Evolutionary conservation across 2,888 invertebrate genomes (phyloP).

Genomic region (Diadegma fenestrale): DNA sequence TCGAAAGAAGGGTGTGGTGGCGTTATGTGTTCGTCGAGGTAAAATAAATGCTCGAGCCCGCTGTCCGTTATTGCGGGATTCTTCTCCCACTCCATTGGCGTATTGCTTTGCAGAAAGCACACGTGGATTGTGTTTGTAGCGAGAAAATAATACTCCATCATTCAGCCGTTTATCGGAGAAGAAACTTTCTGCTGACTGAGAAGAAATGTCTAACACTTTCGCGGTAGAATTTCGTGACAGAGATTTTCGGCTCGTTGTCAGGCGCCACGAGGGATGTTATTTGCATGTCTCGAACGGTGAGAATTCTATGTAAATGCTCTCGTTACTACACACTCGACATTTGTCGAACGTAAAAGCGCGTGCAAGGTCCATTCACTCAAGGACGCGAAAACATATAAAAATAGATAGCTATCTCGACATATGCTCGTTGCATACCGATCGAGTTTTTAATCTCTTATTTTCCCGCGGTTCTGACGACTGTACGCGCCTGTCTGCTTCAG

Average conservation of each 20-base stretch:
- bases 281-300: slow-evolving; percentile 72
- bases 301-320: slow-evolving; percentile 62
- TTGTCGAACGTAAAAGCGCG: slow-evolving; percentile 65
- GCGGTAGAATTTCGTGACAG: neutral
- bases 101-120: neutral
- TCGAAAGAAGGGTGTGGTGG: neutral
- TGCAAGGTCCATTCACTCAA: slow-evolving; percentile 80
- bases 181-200: neutral
- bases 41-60: neutral
- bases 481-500: neutral
- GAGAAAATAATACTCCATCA: neutral
- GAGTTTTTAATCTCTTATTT: slow-evolving; percentile 68
- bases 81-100: neutral
- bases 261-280: slow-evolving; percentile 71
- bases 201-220: neutral
- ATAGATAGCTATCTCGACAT: neutral
- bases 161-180: neutral
- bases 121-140: neutral
- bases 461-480: slow-evolving; percentile 21
- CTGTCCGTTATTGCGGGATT: neutral
- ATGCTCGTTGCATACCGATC: slow-evolving; percentile 66
- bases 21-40: no score
- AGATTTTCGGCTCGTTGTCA: neutral
- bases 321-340: slow-evolving; percentile 78
- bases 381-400: slow-evolving; percentile 75